phyloP scores from a whole-genome alignment of 2,113 vertebrate species.

The Salvelinus namaycush region DNA sequence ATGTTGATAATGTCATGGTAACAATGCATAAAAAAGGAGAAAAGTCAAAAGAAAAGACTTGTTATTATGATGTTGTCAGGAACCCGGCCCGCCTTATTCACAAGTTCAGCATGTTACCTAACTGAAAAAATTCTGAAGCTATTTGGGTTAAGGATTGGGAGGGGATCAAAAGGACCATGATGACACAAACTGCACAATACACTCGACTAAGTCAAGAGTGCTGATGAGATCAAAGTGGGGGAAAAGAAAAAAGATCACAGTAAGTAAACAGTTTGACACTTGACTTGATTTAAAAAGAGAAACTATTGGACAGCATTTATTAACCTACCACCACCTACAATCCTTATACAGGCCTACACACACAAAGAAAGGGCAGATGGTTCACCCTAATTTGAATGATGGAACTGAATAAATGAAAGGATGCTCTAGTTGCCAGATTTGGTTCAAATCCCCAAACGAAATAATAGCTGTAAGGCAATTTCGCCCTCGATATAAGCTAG shows the following conservation, averaged over 20 bases:
- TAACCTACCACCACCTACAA: no score
- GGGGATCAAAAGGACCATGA: not conserved
- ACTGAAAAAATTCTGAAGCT: not conserved
- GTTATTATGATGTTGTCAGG: no score
- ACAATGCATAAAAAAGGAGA: no score
- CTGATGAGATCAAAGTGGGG: no score
- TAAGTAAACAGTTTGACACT: no score
- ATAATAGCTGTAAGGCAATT: not conserved
- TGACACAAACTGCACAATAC: not conserved
- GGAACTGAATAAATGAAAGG: conserved; percentile 49
- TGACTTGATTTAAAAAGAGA: no score
- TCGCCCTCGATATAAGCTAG: not conserved
- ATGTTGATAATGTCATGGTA: no score
- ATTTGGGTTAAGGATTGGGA: not conserved
- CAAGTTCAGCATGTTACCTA: not conserved
- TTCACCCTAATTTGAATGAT: conserved; percentile 46
- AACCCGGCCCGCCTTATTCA: not conserved
- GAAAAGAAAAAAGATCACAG: no score
- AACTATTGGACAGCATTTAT: no score
- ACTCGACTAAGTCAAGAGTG: no score
- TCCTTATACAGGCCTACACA: not conserved
- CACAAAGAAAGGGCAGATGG: conserved; percentile 62
- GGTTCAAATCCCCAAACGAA: not conserved
- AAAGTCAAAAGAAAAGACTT: no score
- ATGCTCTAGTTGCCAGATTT: conserved; percentile 72